phyloP scores from a whole-genome alignment of 2,888 invertebrate species.

The Metalampra italica region DNA sequence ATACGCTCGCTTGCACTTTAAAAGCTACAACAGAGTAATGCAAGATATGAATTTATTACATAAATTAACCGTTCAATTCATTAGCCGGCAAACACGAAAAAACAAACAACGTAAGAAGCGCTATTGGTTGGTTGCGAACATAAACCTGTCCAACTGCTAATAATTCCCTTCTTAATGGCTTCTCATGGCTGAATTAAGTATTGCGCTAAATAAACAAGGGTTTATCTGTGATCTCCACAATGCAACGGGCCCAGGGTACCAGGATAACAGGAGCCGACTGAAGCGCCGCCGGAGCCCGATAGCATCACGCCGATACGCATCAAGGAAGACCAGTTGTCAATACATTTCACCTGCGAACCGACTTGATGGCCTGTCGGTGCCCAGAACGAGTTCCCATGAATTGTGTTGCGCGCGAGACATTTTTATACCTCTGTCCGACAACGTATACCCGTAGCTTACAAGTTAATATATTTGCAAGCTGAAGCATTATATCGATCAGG shows the following conservation, averaged over 20 bases:
- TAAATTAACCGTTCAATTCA: constrained; percentile 57
- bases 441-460: constrained; percentile 50
- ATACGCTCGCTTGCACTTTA: not conserved
- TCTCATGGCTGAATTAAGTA: constrained; percentile 64
- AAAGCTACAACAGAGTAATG: not conserved
- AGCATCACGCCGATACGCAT: constrained; percentile 75
- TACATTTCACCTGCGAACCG: constrained; percentile 72
- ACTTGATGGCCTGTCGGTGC: constrained; percentile 63
- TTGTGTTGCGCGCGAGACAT: constrained; percentile 64
- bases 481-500: constrained; percentile 3
- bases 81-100: constrained; percentile 48
- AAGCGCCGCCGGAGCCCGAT: constrained; percentile 67
- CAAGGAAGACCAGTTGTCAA: constrained; percentile 78
- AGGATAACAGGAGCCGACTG: constrained; percentile 57
- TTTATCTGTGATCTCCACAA: constrained; percentile 71
- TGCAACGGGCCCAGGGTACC: constrained; percentile 57
- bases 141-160: constrained; percentile 63
- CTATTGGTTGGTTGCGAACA: constrained; percentile 52
- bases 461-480: constrained; percentile 52
- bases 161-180: constrained; percentile 67
- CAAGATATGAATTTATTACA: constrained; percentile 24
- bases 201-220: constrained; percentile 72
- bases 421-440: constrained; percentile 66
- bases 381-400: constrained; percentile 69
- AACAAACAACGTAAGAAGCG: constrained; percentile 44